Base-by-base conservation (phyloP, 2,888 invertebrate species). In the Phengaris alcon region DNA sequence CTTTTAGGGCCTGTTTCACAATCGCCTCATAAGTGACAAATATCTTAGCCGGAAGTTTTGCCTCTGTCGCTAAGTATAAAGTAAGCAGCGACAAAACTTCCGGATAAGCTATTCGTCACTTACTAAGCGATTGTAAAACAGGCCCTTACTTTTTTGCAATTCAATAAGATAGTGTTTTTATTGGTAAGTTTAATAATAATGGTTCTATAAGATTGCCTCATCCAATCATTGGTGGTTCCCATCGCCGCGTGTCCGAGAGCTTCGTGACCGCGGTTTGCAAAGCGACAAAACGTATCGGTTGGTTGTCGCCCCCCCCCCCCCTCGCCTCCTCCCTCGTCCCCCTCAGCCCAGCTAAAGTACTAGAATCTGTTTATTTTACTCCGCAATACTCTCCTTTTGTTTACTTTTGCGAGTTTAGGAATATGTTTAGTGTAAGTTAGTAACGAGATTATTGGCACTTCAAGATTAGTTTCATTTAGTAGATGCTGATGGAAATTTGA, bases 231-330 rank as follows among this genome's bases (percentile, higher is more conserved):
- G 77, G 70, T 79, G 77, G 77, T 77, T 79, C 46, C 0, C 4
- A 75, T 55, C 64, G 22, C 72, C 78, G 78, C 78, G 78, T 78
- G 81, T 77, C 78, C 82, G 79, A 79, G 79, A 78, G 83, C 80
- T 81, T 81, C 82, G 83, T 81, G 80, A 83, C 82, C 83, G 84
- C 84, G 82, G 83, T 82, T 84, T 85, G 85, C 84, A 85, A 87
- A 87, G 86, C 89, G 89, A 90, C 91, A 91, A 90, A 92, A 91
- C 90, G 88, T 90, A 91, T 91, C 90, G 90, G 90, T 85, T 78
- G 83, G 83, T 82, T 77, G 82, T 80, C 80, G 81, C 80, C 82
- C 80, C 79, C 57, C 75, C 76, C 78, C 77, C 76, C 77, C 77
- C 68, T 1, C 35, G 12, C 52, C 51, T 8, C 35, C 12, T 35